Evolutionary conservation across 2,113 vertebrate genomes (phyloP).

Genomic region (Potamarius usumacintae): DNA sequence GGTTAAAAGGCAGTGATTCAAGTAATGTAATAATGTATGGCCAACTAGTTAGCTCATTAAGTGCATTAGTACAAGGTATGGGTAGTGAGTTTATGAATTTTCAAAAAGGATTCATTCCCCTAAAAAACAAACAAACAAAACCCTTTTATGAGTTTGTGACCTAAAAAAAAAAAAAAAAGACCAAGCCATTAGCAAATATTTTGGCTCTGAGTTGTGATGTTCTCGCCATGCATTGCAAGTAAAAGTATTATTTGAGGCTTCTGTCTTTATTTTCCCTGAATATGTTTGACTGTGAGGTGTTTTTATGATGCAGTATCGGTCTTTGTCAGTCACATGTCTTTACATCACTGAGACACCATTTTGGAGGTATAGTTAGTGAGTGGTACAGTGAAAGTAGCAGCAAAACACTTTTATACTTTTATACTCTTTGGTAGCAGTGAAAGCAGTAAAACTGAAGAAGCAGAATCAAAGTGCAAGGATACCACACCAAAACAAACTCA

Average conservation of each 20-base stretch:
- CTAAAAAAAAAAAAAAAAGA: neutral
- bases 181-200: neutral
- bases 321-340: no score
- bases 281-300: neutral
- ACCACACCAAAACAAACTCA: no score
- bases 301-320: neutral
- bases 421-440: no score
- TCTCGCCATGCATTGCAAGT: neutral
- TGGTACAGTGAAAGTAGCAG: no score
- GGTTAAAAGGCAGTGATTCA: neutral
- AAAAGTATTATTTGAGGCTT: slow-evolving; percentile 2
- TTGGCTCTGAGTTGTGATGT: neutral
- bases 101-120: neutral
- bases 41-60: neutral
- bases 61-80: no score
- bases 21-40: neutral
- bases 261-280: slow-evolving; percentile 12
- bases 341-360: no score
- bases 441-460: no score
- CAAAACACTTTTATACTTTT: no score
- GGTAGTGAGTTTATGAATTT: neutral
- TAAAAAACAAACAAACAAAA: no score
- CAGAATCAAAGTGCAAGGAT: no score
- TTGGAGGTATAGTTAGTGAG: no score
- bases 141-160: neutral